A percentile compares a stretch with the other conserved stretches of the same genome.
Conservation (phyloP, 2,113 vertebrate species). For the Hippocampus zosterae region DNA sequence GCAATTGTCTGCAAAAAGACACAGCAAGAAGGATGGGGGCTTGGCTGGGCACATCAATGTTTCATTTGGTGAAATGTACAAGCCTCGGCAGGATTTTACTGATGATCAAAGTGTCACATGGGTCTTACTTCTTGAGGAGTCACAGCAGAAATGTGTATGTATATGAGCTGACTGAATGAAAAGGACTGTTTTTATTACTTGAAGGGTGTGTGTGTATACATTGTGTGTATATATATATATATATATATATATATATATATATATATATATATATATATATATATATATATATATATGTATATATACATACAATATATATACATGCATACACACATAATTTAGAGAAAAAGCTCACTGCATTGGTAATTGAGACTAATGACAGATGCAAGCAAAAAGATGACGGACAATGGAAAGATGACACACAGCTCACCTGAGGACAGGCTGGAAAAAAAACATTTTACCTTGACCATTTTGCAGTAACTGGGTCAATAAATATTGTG, state of each 20-base stretch:
- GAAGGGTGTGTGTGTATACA: too few species aligned
- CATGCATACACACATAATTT: too few species aligned
- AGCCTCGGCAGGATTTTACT: constrained; percentile 71
- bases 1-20: constrained; percentile 91
- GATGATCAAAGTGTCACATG: constrained; percentile 58
- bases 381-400: constrained; percentile 48
- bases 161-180: background rate
- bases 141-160: background rate
- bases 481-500: constrained; percentile 25
- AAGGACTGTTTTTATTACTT: background rate
- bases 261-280: too few species aligned
- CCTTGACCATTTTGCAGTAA: constrained; percentile 32
- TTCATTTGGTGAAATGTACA: constrained; percentile 92
- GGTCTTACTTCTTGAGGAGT: constrained; percentile 27
- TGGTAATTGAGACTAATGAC: constrained; percentile 47
- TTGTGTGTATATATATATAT: too few species aligned
- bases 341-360: background rate
- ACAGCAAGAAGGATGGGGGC: constrained; percentile 92
- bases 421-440: constrained; percentile 54
- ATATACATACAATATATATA: too few species aligned
- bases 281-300: too few species aligned
- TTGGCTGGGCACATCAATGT: constrained; percentile 98
- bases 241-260: too few species aligned
- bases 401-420: constrained; percentile 59
- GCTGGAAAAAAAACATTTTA: constrained; percentile 18